These are phyloP conservation scores for Lasiurus borealis DNA, from an alignment of 2,113 vertebrate species.

Conservation along the genomic window DNA sequence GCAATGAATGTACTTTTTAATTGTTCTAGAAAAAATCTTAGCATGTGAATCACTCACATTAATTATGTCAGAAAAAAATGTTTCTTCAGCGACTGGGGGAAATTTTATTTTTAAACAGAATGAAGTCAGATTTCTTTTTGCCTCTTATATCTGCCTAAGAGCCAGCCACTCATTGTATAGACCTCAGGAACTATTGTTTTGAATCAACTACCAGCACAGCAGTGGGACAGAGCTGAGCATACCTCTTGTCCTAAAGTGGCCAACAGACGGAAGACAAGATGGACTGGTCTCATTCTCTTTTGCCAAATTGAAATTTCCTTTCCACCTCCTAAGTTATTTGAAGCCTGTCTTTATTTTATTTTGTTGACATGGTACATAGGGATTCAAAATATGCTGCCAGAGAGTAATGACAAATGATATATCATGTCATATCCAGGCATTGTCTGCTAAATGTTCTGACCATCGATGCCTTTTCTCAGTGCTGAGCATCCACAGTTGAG, in stretches of 20 bases:
- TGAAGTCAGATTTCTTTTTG: background rate
- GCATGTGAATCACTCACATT: background rate
- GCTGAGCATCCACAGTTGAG: background rate
- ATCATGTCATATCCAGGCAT: background rate
- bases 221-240: rapidly evolving
- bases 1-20: conserved; percentile 17
- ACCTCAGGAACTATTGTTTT: background rate
- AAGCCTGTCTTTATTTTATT: background rate
- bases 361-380: background rate
- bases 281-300: background rate
- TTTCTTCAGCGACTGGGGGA: background rate
- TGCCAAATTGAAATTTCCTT: background rate
- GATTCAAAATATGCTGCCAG: background rate
- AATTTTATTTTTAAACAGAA: conserved; percentile 31
- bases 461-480: background rate
- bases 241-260: background rate
- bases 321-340: background rate
- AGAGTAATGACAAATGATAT: background rate
- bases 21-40: conserved; percentile 26
- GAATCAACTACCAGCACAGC: background rate
- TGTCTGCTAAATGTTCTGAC: background rate
- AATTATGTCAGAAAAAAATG: conserved; percentile 56
- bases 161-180: background rate
- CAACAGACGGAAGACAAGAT: background rate
- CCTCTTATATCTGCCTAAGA: background rate